Conservation (phyloP, 2,888 invertebrate genomes). For the Clivina fossor region DNA sequence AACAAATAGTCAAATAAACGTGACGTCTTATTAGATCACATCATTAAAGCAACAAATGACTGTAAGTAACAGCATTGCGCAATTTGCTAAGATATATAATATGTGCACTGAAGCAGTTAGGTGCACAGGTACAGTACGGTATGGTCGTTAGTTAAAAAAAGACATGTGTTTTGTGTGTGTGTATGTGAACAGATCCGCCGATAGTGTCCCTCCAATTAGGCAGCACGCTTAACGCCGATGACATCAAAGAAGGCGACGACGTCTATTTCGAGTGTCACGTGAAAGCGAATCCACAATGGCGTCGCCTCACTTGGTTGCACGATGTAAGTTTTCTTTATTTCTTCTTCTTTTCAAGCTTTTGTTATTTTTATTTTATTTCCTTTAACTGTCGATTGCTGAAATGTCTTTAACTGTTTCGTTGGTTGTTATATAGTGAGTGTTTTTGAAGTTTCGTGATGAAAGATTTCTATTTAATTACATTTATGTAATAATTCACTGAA, state of each 20-base stretch:
- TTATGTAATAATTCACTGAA: too few species aligned
- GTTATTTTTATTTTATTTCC: conserved; percentile 5
- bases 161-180: background rate
- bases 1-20: too few species aligned
- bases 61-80: too few species aligned
- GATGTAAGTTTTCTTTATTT: conserved; percentile 66
- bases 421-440: background rate
- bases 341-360: conserved; percentile 1
- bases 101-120: too few species aligned
- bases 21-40: too few species aligned
- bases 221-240: conserved; percentile 79
- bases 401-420: conserved; percentile 6
- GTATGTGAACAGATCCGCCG: conserved; percentile 73
- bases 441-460: conserved; percentile 9
- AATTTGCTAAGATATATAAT: too few species aligned
- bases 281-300: conserved; percentile 82
- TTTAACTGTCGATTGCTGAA: conserved; percentile 5
- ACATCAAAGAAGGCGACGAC: conserved; percentile 91
- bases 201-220: conserved; percentile 80
- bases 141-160: too few species aligned
- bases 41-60: too few species aligned
- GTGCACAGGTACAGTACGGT: too few species aligned
- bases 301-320: conserved; percentile 84
- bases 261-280: conserved; percentile 93
- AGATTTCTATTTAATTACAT: too few species aligned